Base-by-base conservation (phyloP, 2,113 vertebrate species). In the Clarias batrachus region DNA sequence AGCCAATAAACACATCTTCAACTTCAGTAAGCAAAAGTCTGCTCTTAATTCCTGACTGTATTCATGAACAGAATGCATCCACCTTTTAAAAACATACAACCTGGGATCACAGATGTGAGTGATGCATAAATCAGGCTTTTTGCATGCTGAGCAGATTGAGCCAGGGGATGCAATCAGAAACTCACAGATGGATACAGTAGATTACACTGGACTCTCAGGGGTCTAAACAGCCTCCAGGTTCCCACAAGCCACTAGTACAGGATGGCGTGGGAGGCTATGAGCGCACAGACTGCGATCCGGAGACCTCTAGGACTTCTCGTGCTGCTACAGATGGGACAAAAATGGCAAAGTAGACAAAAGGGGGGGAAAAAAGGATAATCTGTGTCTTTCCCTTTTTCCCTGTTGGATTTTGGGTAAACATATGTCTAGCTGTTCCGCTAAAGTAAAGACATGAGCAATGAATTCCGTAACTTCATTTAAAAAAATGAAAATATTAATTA, bases 131-230 rank as follows among this genome's bases (percentile, higher is more conserved):
- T 62, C 70, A 37, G 30, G 13, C 12, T 33, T 77, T 85, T 59
- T 25, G 52, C 63, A 54, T 60, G 23, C 52, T 41, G 63, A 79
- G 57, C 76, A 85, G 84, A 66, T 54, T 77, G 71, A 33, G 37
- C 57, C 37, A 77, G 33, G 21, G 41, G 62, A 68, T 65, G 13
- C 63, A 37, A 37, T 66, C 85, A 80, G 27, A 52, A 14, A 52
- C 59, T 63, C 41, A 33, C 83, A 85, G 84, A 79, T 85, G 84
- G 74, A 37, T 68, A 37, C 33, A 37, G 33, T 37, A 59, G 85
- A 86, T 80, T 80, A 57, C 25, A 9, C 76, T 80, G 21, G 60
- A 79, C 62, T 68, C 84, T 37, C 33, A 37, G 27, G 84, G 62
- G 62, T 41, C 76, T 48, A 57, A 80, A 86, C 76, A 80, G 48